Evolutionary conservation across 30 jellyfish, hydroid and myxozoan species (phyloP), one percentile per base, ranked within the genome.

Genomic region (Euphysa ruthae): DNA sequence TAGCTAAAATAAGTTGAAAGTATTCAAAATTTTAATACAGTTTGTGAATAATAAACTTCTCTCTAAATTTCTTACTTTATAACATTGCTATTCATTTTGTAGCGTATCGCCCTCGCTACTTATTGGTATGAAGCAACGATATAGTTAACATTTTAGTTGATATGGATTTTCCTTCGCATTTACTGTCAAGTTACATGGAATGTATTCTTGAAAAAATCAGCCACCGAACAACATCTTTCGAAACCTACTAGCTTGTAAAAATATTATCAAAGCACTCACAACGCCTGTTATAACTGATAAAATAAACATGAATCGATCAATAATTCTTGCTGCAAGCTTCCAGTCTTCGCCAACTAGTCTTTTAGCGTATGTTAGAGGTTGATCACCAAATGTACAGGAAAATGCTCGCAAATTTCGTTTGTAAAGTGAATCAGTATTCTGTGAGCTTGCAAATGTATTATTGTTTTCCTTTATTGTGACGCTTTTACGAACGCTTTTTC

Each of bases 261-360:
- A 84, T 27, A 84, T 84, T 6, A 74, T 86, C 2, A 86, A 58
- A 0, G 95, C 95, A 16, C 93, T 76, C 12, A 77, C 80, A 1
- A 84, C 93, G 29, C 95, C 95, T 32, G 66, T 71, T 18, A 69
- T 32, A 20, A 84, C 66, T 0, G 95, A 70, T 26, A 84, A 32
- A n/a, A 75, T 75, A 6, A 84, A 77, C 80, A 84, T 58, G 21
- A 71, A 66, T 52, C 95, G 74, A 66, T 84, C 95, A 28, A 84
- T 46, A 18, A 84, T 85, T 28, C 93, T 77, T 13, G 95, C 95
- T 1, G 89, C 95, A 26, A 31, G 50, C 60, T 66, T 71, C 95
- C 95, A 84, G 50, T 84, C 95, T 46, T 77, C 93, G 10, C 74
- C 86, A 55, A 77, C 54, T 26, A 49, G 71, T 50, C 55, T 84